A percentile compares a stretch with the other conserved stretches of the same genome.
Conservation (phyloP, 2,113 vertebrate species). For the Chlorodrepanis virens region DNA sequence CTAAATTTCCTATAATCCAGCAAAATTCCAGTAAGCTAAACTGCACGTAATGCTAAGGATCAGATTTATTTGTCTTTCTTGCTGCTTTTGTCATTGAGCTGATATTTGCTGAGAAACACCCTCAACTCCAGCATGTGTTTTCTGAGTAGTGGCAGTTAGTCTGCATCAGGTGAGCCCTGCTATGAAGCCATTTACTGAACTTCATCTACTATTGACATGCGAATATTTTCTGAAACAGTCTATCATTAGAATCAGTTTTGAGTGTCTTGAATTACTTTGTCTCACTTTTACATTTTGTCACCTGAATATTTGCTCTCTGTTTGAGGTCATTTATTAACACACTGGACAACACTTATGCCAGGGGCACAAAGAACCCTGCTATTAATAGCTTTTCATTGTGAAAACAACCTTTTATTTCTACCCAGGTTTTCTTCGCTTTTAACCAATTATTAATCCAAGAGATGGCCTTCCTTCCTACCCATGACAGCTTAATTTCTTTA, state of each 20-base stretch:
- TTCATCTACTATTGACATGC: background rate
- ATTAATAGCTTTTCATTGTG: background rate
- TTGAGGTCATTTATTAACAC: background rate
- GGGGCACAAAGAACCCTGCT: background rate
- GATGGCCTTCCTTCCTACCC: background rate
- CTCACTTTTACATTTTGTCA: background rate
- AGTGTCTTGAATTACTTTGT: background rate
- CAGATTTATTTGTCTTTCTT: background rate
- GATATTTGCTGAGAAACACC: background rate
- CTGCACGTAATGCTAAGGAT: background rate
- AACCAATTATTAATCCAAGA: background rate
- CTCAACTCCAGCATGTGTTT: background rate
- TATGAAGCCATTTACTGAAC: background rate
- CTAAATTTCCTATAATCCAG: background rate
- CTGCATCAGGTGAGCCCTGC: accelerated
- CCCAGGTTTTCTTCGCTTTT: background rate
- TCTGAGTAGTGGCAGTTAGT: background rate
- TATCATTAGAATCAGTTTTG: background rate
- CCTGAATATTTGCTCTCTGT: background rate
- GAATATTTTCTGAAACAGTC: background rate
- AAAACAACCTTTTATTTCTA: background rate
- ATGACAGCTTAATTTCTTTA: background rate
- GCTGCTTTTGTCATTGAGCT: background rate
- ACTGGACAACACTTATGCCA: background rate
- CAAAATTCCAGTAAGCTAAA: background rate